Base-by-base conservation (phyloP, 1,140 invertebrate genomes). In the Mycetomoellerius zeteki region DNA sequence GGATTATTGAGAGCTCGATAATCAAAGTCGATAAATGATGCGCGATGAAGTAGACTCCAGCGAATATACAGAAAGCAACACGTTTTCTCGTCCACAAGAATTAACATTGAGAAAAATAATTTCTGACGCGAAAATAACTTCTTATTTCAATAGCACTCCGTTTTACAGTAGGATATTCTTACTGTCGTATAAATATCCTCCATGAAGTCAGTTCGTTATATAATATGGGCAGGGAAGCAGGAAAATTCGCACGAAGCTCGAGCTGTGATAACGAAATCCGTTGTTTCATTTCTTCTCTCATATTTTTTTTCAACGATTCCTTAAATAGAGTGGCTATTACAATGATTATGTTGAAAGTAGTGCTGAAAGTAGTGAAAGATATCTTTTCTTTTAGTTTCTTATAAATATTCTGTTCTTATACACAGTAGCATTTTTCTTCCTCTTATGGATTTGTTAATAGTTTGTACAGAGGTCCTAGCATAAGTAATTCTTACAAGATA, bases 271-370 rank as follows among this genome's bases (percentile, higher is more conserved):
- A 84, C 54, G 69, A 84, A 84, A 84, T 75, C 65, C 37, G 78
- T 82, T 47, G 14, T 84, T 84, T 84, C 30, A 60, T 75, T 82
- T 80, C 65, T 67, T 78, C 43, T 67, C 27, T 52, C 30, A 54
- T 47, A 64, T 56, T 69, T 80, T 80, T 82, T 58, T 60, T 84
- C 47, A 73, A 84, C 80, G 80, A 84, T 62, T 43, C 37, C 56
- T 84, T 84, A 84, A 84, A 84, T 56, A 84, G 69, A 84, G 80
- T 84, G 80, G 80, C 80, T 84, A 84, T 84, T 84, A 84, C 80
- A 84, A 84, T 84, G 80, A 84, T 84, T 84, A 84, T 84, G 80
- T 84, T 84, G 80, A 84, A 84, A 84, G 80, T 84, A 84, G 80
- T 84, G 80, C 80, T 84, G 80, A 84, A 84, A 84, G 80, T 84